Conservation (phyloP, 2,888 invertebrate species). For the Megastigmus dorsalis region DNA sequence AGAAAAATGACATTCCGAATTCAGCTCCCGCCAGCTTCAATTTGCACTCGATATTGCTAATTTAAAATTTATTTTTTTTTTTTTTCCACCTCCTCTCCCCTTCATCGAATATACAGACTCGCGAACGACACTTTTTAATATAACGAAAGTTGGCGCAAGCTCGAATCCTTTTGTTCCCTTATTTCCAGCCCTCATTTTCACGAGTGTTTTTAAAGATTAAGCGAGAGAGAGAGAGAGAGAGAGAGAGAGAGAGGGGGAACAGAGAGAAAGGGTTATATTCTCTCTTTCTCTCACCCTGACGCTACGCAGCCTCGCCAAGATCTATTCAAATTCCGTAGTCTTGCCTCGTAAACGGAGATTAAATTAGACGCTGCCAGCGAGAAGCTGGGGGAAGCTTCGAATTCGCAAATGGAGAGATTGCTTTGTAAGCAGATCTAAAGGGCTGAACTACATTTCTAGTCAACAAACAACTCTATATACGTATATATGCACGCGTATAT, state of each 20-base stretch:
- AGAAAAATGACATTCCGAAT: neutral
- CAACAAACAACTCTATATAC: neutral
- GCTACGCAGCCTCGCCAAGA: too few relatives aligned
- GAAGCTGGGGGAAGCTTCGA: constrained; percentile 52
- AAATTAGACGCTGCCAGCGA: constrained; percentile 62
- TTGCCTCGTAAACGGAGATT: constrained; percentile 60
- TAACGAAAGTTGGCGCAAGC: too few relatives aligned
- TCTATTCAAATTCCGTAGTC: constrained; percentile 16
- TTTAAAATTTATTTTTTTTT: constrained; percentile 17
- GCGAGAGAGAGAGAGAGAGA: too few relatives aligned
- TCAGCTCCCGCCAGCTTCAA: neutral
- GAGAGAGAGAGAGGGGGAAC: too few relatives aligned
- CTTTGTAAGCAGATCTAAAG: constrained; percentile 66
- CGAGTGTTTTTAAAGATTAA: neutral
- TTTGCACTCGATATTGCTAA: constrained; percentile 1
- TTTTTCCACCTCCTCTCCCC: too few relatives aligned
- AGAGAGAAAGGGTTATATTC: too few relatives aligned
- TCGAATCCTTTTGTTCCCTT: too few relatives aligned
- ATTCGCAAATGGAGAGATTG: constrained; percentile 66
- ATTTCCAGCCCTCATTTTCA: too few relatives aligned
- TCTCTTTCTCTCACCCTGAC: too few relatives aligned
- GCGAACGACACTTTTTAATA: too few relatives aligned
- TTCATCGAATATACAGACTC: neutral
- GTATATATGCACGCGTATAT: too few relatives aligned
- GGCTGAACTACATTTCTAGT: constrained; percentile 16